Evolutionary conservation across 2,797 vertebrate species (phyloP), one percentile per base, ranked within the genome.

Genomic region (Apodemus agrarius): DNA sequence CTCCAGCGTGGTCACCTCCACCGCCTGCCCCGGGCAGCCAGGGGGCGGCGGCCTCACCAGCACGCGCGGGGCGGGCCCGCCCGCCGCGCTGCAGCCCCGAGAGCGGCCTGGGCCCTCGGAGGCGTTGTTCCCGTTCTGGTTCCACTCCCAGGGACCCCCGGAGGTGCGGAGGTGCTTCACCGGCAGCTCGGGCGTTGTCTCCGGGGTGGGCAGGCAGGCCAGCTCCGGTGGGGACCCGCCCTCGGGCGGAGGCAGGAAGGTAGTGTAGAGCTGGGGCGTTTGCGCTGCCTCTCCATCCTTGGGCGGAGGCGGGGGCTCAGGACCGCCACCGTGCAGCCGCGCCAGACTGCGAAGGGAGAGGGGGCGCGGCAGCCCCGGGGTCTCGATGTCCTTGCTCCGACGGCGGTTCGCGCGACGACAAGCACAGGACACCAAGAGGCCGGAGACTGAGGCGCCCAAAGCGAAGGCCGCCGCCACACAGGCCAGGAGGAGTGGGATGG

Each of bases 71-170:
- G 98, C 98, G 4, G 90, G 57, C 19, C 95, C 96, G 34, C 96
- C 93, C 3, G 85, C 49, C 0, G 93, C n/a, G 10, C 52, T 54
- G n/a, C 95, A 90, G 8, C 90, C 67, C 3, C 95, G 92, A 1
- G 43, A 37, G 29, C 88, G 93, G 49, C 95, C 92, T 0, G 78
- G 37, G 57, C 76, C 88, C 72, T 99, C 99, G 98, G 99, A 99
- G 97, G 98, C 99, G n/a, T 99, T 99, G 98, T 99, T 99, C 97
- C 99, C 99, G 65, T 99, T 99, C 97, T 99, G 99, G 98, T 99
- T 99, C 98, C 99, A 99, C 97, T 99, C 99, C 99, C 99, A 99
- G 88, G 99, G 99, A 94, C 99, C 99, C 96, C 99, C 99, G 84
- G 99, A 99, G 82, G 99, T 98, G 93, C 99, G 99, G 98, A 99